phyloP scores from a whole-genome alignment of 2,113 vertebrate species.

The Micronycteris hirsuta region DNA sequence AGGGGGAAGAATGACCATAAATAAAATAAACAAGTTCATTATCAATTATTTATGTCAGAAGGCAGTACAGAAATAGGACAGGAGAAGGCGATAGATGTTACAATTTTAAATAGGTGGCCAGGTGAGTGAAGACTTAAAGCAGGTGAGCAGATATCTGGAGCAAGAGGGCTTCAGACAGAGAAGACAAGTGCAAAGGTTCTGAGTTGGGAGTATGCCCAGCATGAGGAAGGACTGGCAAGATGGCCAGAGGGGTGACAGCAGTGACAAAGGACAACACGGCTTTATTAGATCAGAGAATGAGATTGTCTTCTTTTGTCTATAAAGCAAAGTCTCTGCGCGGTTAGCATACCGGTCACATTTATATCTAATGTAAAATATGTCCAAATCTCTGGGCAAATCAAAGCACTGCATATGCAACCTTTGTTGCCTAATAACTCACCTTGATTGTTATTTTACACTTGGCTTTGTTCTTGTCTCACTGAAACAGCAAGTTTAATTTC shows the following conservation, averaged over 20 bases:
- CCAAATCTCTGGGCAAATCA: constrained; percentile 1
- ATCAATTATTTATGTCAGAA: not conserved
- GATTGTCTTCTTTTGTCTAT: not conserved
- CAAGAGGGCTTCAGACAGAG: not conserved
- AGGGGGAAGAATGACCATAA: not conserved
- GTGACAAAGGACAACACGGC: not conserved
- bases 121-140: not conserved
- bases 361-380: not conserved
- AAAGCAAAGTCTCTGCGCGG: not conserved
- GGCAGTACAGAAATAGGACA: not conserved
- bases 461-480: constrained; percentile 53
- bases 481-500: constrained; percentile 49
- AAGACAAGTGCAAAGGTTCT: not conserved
- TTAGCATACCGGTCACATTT: not conserved
- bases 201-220: not conserved
- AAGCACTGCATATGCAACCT: not conserved
- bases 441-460: constrained; percentile 49
- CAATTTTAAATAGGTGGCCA: not conserved
- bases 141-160: not conserved
- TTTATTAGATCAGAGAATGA: not conserved
- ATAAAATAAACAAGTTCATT: not conserved
- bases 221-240: not conserved
- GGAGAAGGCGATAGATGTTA: not conserved
- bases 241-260: too few species aligned
- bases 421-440: constrained; percentile 47